Percentiles rank a stretch among this genome's conserved stretches.
These are phyloP conservation scores for Camelus bactrianus DNA, from an alignment of 2,113 vertebrate genomes.

Conservation along the genomic window DNA sequence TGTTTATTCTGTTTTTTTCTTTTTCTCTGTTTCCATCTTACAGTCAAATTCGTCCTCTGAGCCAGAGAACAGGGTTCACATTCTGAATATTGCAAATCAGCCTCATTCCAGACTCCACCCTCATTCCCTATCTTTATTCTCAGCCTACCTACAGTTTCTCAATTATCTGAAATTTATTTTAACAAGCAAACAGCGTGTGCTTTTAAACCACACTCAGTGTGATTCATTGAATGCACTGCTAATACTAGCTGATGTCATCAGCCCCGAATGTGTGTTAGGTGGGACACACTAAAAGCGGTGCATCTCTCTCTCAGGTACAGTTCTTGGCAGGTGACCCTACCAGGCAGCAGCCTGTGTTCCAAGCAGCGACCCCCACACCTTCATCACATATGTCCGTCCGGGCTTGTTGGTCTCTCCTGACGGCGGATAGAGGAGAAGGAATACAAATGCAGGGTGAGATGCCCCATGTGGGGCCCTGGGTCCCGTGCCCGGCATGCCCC, in stretches of 20 bases:
- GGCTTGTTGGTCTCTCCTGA: rapidly evolving
- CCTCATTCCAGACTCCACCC: neutral
- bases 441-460: rapidly evolving
- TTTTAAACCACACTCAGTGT: neutral
- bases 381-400: rapidly evolving
- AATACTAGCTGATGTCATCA: neutral
- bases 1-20: neutral
- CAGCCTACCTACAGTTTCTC: no score
- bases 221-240: neutral
- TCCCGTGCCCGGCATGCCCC: rapidly evolving
- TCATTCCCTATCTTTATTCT: neutral
- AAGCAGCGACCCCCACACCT: rapidly evolving
- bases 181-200: neutral
- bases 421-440: neutral
- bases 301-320: neutral
- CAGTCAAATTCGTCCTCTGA: neutral
- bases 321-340: no score
- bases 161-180: neutral
- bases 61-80: rapidly evolving
- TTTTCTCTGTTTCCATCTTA: neutral
- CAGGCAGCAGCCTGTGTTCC: neutral
- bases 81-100: neutral
- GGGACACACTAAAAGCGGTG: neutral
- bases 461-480: rapidly evolving
- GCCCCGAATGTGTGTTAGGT: no score